phyloP scores from a whole-genome alignment of 2,888 invertebrate genomes.

The Apocheima hispidaria region DNA sequence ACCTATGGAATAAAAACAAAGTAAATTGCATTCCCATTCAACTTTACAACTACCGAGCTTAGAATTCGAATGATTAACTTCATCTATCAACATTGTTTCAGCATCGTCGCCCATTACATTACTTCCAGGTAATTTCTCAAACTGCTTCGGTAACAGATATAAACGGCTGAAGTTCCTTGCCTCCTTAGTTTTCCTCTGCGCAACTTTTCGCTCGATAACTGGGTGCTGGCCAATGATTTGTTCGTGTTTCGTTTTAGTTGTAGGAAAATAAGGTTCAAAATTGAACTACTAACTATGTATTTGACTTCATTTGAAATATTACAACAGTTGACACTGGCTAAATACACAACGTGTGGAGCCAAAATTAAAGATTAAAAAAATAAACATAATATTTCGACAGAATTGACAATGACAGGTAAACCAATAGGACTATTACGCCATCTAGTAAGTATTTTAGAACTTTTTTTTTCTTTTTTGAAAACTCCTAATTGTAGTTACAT shows the following conservation, averaged over 20 bases:
- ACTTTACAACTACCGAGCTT: background rate
- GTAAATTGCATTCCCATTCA: background rate
- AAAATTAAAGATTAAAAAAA: no score
- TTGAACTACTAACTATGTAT: no score
- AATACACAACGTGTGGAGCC: no score
- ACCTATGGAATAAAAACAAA: background rate
- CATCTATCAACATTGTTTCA: conserved; percentile 20
- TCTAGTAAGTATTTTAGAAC: no score
- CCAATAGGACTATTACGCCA: no score
- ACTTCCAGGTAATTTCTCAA: conserved; percentile 27
- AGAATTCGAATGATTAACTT: conserved; percentile 1
- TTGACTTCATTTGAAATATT: no score
- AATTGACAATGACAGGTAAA: no score
- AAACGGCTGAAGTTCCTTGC: conserved; percentile 21
- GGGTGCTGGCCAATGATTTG: background rate
- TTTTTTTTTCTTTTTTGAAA: no score
- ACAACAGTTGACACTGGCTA: no score
- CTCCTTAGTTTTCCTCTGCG: conserved; percentile 5
- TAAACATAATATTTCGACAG: no score
- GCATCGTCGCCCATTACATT: conserved; percentile 11
- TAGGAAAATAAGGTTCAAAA: background rate
- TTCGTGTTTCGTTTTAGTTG: background rate
- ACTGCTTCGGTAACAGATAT: conserved; percentile 21
- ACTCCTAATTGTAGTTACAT: no score
- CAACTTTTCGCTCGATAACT: conserved; percentile 15